Percentiles rank a stretch among this genome's conserved stretches.
Evolutionary conservation across 1,140 invertebrate species (phyloP).

Genomic region (Megalopta genalis): DNA sequence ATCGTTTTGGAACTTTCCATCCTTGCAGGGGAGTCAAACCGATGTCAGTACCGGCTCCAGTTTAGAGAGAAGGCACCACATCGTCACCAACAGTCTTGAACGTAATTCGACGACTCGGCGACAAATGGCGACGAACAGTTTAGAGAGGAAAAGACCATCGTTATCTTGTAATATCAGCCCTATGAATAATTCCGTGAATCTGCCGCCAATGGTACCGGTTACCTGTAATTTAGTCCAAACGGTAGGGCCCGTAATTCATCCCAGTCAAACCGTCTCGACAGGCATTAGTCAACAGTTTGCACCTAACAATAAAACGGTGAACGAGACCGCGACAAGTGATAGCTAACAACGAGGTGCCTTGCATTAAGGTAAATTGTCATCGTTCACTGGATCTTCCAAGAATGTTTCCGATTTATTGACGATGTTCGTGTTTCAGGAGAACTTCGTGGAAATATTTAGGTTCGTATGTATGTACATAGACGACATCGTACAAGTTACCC

Average conservation of each 20-base stretch:
- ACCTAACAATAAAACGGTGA: conserved; percentile 68
- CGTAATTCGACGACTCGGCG: conserved; percentile 75
- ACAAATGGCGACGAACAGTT: conserved; percentile 75
- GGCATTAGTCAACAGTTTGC: conserved; percentile 69
- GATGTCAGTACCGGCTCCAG: conserved; percentile 68
- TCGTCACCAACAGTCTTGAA: conserved; percentile 77
- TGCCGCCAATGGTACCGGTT: conserved; percentile 76
- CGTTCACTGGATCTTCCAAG: no score
- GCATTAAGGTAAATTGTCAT: conserved; percentile 41
- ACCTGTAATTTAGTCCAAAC: conserved; percentile 77
- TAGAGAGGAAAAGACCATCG: conserved; percentile 76
- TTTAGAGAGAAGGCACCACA: conserved; percentile 76
- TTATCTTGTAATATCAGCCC: conserved; percentile 63
- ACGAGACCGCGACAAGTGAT: conserved; percentile 72
- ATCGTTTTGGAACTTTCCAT: not conserved
- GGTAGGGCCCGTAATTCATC: conserved; percentile 73
- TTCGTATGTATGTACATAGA: conserved; percentile 56
- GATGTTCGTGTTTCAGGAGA: conserved; percentile 30
- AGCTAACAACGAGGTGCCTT: conserved; percentile 75
- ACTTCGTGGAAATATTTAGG: conserved; percentile 31
- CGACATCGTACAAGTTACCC: conserved; percentile 58
- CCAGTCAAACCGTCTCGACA: conserved; percentile 68
- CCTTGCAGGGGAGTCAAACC: conserved; percentile 67
- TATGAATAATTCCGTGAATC: conserved; percentile 71
- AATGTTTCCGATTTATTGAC: not conserved